These are phyloP conservation scores for Eutrigla gurnardus DNA, from an alignment of 2,797 vertebrate species.

Conservation along the genomic window DNA sequence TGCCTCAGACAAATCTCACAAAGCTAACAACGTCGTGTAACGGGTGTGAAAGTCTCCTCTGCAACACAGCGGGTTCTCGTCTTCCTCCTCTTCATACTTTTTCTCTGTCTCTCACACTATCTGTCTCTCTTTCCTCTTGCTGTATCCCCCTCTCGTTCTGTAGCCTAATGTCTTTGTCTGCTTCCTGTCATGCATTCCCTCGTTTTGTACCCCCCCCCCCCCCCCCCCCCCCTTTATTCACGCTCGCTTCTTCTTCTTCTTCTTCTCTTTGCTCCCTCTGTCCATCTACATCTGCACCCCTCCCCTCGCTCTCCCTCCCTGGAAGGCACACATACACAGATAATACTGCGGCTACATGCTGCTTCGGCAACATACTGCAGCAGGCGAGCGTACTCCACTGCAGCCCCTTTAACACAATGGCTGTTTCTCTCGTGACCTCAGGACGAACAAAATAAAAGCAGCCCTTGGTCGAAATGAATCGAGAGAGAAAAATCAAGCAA, in stretches of 20 bases:
- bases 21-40: constrained; percentile 60
- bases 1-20: constrained; percentile 38
- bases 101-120: constrained; percentile 14
- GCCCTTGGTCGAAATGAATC: constrained; percentile 34
- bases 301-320: constrained; percentile 58
- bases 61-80: constrained; percentile 65
- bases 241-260: constrained; percentile 21
- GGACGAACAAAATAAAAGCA: constrained; percentile 44
- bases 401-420: constrained; percentile 71
- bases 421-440: constrained; percentile 72
- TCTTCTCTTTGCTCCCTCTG: constrained; percentile 54
- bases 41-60: constrained; percentile 71
- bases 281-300: constrained; percentile 74
- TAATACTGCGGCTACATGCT: constrained; percentile 77
- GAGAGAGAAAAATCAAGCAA: constrained; percentile 18
- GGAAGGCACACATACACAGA: constrained; percentile 75
- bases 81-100: constrained; percentile 56
- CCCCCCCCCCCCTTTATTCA: constrained; percentile 41
- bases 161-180: constrained; percentile 63
- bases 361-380: constrained; percentile 79
- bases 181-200: constrained; percentile 74
- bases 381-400: constrained; percentile 63
- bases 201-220: constrained; percentile 44
- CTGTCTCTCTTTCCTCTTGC: constrained; percentile 34
- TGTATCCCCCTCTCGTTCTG: constrained; percentile 44